A percentile compares a stretch with the other conserved stretches of the same genome.
phyloP scores from a whole-genome alignment of 2,113 vertebrate species.

The Dasypus novemcinctus region DNA sequence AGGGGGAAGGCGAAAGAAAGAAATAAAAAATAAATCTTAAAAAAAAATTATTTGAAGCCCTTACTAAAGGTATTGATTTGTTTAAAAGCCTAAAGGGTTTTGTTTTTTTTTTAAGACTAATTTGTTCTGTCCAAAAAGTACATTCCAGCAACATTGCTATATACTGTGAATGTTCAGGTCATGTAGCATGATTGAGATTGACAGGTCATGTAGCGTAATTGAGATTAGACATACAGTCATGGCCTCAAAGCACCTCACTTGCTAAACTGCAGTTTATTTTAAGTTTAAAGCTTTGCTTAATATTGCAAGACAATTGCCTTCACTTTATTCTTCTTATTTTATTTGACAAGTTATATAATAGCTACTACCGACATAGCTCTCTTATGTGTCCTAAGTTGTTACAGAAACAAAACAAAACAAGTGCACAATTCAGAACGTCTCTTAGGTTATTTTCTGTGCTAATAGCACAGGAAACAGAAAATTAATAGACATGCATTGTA shows the following conservation, averaged over 20 bases:
- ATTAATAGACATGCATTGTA: neutral
- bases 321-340: neutral
- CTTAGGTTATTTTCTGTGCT: neutral
- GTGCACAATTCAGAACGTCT: neutral
- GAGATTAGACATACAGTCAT: neutral
- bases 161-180: neutral
- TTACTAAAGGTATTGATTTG: neutral
- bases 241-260: neutral
- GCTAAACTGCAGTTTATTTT: neutral
- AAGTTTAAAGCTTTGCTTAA: neutral
- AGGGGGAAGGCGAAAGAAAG: too few species aligned
- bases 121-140: neutral
- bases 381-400: neutral
- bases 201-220: too few species aligned
- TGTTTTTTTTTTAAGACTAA: slow-evolving; percentile 20
- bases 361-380: neutral
- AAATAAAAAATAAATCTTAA: too few species aligned
- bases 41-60: neutral
- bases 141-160: neutral
- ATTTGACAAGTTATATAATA: neutral
- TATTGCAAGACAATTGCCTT: neutral
- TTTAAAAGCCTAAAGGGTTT: neutral
- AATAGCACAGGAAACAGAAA: neutral
- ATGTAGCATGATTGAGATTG: neutral
- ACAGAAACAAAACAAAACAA: neutral